Evolutionary conservation across 1,140 invertebrate genomes (phyloP).

Genomic region (Zaprionus nigranus): DNA sequence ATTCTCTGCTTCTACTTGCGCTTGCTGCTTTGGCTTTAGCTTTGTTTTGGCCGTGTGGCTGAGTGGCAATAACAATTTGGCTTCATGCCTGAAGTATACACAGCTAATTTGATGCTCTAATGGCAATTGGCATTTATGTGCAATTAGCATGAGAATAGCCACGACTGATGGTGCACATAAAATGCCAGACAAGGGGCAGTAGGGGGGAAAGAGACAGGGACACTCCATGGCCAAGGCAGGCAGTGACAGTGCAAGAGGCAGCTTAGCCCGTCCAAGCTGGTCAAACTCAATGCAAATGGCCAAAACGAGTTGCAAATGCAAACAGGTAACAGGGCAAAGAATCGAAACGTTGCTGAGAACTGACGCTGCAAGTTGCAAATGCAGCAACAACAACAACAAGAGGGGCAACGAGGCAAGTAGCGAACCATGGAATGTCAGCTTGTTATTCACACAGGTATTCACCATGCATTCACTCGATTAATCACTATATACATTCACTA

Average conservation of each 20-base stretch:
- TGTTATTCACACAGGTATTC: constrained; percentile 19
- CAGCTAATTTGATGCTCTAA: constrained; percentile 49
- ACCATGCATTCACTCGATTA: background rate
- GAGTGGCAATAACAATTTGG: constrained; percentile 79
- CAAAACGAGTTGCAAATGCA: constrained; percentile 47
- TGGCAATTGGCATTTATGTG: constrained; percentile 51
- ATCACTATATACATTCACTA: background rate
- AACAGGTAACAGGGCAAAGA: constrained; percentile 40
- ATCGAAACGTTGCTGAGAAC: constrained; percentile 10
- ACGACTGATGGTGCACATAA: constrained; percentile 29
- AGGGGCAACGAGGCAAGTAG: constrained; percentile 18
- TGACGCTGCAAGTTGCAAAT: constrained; percentile 41
- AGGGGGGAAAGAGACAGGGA: too few relatives aligned
- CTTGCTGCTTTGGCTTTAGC: constrained; percentile 7
- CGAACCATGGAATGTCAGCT: constrained; percentile 42
- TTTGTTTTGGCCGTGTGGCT: constrained; percentile 35
- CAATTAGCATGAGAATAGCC: constrained; percentile 43
- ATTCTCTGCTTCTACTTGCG: background rate
- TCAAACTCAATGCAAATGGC: constrained; percentile 45
- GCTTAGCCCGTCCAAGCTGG: constrained; percentile 20
- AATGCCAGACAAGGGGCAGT: background rate
- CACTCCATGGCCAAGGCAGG: too few relatives aligned
- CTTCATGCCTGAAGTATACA: constrained; percentile 68
- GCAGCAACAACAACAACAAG: constrained; percentile 2
- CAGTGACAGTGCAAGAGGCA: background rate